A percentile compares a stretch with the other conserved stretches of the same genome.
phyloP scores from a whole-genome alignment of 2,113 vertebrate genomes.

The Vulpes vulpes region DNA sequence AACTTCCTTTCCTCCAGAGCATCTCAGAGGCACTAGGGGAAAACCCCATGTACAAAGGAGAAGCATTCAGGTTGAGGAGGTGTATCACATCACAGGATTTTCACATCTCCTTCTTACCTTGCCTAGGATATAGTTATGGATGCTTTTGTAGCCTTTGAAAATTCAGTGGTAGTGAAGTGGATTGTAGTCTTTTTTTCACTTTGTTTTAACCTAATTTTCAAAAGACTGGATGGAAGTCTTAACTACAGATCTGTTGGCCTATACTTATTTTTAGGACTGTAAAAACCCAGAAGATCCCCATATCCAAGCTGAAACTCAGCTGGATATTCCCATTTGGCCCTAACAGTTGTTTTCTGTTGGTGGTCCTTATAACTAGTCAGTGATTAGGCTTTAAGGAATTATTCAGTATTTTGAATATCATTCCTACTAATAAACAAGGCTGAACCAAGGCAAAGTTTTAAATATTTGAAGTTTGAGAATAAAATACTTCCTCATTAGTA shows the following conservation, averaged over 20 bases:
- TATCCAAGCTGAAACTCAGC: background rate
- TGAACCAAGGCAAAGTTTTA: constrained; percentile 29
- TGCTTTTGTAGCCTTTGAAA: constrained; percentile 30
- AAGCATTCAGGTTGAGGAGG: background rate
- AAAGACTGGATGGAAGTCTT: constrained; percentile 4
- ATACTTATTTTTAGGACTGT: background rate
- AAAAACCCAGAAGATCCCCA: background rate
- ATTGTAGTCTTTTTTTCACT: background rate
- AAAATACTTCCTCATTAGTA: constrained; percentile 1
- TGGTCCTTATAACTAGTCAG: background rate
- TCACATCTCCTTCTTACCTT: background rate
- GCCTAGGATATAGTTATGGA: background rate
- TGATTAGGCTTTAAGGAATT: background rate
- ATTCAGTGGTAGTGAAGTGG: background rate
- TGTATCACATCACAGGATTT: background rate
- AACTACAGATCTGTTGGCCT: background rate
- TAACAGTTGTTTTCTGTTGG: background rate
- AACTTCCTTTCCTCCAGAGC: background rate
- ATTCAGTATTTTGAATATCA: constrained; percentile 10
- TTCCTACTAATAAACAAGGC: background rate
- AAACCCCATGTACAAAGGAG: background rate
- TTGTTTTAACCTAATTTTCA: background rate
- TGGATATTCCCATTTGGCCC: background rate
- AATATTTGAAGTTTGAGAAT: constrained; percentile 18
- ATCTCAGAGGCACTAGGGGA: background rate